Base-by-base conservation (phyloP, 2,113 vertebrate genomes). In the Scomber scombrus region DNA sequence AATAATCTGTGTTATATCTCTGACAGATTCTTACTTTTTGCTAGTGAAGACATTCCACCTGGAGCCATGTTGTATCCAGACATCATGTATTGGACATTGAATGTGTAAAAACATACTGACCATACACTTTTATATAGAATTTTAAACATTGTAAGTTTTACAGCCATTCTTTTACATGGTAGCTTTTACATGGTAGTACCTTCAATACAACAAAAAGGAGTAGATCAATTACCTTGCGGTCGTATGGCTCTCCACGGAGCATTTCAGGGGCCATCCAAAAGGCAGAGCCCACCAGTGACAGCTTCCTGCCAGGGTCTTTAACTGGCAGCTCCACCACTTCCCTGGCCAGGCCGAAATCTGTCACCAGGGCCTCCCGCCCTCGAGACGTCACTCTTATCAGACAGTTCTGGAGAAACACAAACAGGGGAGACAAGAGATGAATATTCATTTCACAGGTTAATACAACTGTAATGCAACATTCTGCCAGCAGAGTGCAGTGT, bases 221-320 rank as follows among this genome's bases (percentile, higher is more conserved):
- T 67, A 18, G 31, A 21, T 57, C 2, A 23, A 4, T 16, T 84
- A 97, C 97, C 95, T 97, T 97, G 46, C 94, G 91, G 91, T 97
- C 96, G 0, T 97, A 97, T 0, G 93, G 96, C 67, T 97, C 97
- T 29, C 97, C 97, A 3, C 96, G 90, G 34, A 97, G 91, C 97
- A 97, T 97, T 87, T 97, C 96, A 0, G 97, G 96, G 4, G 96
- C 96, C 96, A 97, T 97, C 97, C 97, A 97, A 92, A 97, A 97
- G 49, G 97, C 96, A 0, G 96, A 97, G 26, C 97, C 96, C 73
- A 97, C 96, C 56, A 97, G 84, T 1, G 96, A 97, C 18, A 97
- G 81, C 85, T 97, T 97, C 87, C 97, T 93, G 71, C 92, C 93
- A 0, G 87, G 88, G 50, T 95, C 94, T 84, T 96, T 95, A 18